A percentile compares a stretch with the other conserved stretches of the same genome.
Evolutionary conservation across 1,140 invertebrate species (phyloP).

Genomic region (Danaus melanippus): DNA sequence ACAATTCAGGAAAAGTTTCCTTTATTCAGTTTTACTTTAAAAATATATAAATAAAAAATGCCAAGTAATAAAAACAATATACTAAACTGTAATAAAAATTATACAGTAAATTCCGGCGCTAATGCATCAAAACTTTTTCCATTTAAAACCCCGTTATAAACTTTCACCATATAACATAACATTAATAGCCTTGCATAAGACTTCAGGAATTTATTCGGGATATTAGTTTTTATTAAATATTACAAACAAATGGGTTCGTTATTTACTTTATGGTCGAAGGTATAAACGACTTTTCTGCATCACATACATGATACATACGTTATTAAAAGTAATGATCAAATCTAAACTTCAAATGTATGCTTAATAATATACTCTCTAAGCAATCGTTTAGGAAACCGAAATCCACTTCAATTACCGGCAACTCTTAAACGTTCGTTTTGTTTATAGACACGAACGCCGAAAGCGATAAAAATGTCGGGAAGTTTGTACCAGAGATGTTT

Average conservation of each 20-base stretch:
- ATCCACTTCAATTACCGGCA: no score
- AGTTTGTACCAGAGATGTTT: neutral
- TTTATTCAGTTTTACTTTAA: neutral
- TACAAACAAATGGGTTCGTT: no score
- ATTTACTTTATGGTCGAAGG: no score
- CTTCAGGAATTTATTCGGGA: no score
- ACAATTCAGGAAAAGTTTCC: neutral
- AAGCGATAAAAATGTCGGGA: conserved; percentile 4
- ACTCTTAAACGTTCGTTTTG: conserved; percentile 5
- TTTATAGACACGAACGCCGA: neutral
- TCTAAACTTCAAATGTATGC: no score
- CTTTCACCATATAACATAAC: neutral
- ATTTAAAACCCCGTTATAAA: conserved; percentile 2
- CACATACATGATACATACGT: no score
- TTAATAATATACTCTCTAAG: no score
- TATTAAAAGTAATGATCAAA: no score
- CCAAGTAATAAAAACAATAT: conserved; percentile 12
- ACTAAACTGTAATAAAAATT: conserved; percentile 11
- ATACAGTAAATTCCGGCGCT: conserved; percentile 6
- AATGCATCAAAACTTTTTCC: conserved; percentile 17
- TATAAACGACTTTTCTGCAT: no score
- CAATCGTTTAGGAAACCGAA: no score
- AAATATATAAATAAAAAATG: conserved; percentile 1
- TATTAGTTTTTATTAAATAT: no score
- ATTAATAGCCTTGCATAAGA: no score